phyloP scores from a whole-genome alignment of 2,888 invertebrate species.

The Sipunculus nudus region DNA sequence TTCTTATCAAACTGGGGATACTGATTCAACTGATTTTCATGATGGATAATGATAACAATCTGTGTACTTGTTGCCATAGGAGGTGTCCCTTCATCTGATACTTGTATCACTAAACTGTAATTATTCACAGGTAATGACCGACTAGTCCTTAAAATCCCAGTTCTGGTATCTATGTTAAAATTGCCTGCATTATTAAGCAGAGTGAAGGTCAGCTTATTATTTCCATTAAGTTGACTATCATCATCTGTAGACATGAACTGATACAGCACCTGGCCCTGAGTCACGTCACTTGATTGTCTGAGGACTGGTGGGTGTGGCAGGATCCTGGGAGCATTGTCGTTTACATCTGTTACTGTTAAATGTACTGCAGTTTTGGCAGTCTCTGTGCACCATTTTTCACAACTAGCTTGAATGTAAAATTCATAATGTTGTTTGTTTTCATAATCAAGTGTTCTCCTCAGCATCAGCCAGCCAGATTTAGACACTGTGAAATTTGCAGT shows the following conservation, averaged over 20 bases:
- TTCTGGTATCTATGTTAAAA: slow-evolving; percentile 8
- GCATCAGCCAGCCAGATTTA: too few species aligned
- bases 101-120: slow-evolving; percentile 9
- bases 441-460: slow-evolving; percentile 13
- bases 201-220: slow-evolving; percentile 14
- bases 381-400: slow-evolving; percentile 2
- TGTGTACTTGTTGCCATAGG: not conserved
- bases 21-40: not conserved
- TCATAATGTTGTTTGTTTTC: slow-evolving; percentile 10
- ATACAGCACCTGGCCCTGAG: not conserved
- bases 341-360: slow-evolving; percentile 19
- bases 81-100: slow-evolving; percentile 12
- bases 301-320: slow-evolving; percentile 12
- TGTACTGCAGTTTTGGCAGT: slow-evolving; percentile 2
- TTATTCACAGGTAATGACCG: not conserved
- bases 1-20: slow-evolving; percentile 12
- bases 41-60: slow-evolving; percentile 7
- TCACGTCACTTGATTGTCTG: not conserved
- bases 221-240: slow-evolving; percentile 10
- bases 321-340: slow-evolving; percentile 21
- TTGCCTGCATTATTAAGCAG: not conserved
- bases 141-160: slow-evolving; percentile 10
- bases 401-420: slow-evolving; percentile 12
- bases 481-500: too few species aligned
- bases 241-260: slow-evolving; percentile 13